Base-by-base conservation (phyloP, 1,140 invertebrate species). In the Antheraea mylitta region DNA sequence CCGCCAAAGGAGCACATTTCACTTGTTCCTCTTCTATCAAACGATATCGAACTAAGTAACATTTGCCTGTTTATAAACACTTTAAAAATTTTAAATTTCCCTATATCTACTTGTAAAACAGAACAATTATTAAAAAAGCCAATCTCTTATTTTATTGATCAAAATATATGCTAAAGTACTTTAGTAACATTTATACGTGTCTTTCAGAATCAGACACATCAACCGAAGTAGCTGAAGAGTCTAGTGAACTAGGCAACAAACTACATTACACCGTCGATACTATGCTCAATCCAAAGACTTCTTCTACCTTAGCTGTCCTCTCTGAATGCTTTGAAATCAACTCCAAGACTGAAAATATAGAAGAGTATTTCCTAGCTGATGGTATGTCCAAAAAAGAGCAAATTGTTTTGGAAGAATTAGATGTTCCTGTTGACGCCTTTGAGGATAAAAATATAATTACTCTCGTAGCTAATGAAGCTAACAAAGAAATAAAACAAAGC, bases 371-470 rank as follows among this genome's bases (percentile, higher is more conserved):
- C 18, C 16, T 62, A 42, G 37, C 37, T 22, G 70, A 76, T n/a
- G 70, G 69, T 60, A 58, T 67, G 30, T 64, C 66, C 16, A 79
- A 71, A 64, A 64, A 42, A 58, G 70, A 76, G 18, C 77, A 80
- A 59, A 62, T 67, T 10, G 60, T 66, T 53, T 81, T 78, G 11
- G 72, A 66, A 37, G 69, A 75, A 19, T 82, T 82, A 18, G 82
- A 87, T 30, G 81, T 76, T 64, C 66, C 64, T 19, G 66, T 80
- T 38, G 83, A 85, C 53, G 68, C 84, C 18, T 85, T 84, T 67
- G 72, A 82, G 73, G 86, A 87, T 63, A 86, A 78, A 73, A 78
- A 81, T 74, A 77, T 88, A 30, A 30, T 75, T 38, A 88, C 87
- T 37, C 82, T 83, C 30, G 81, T 87, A 53, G 73, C 71, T 48